phyloP scores from a whole-genome alignment of 1,140 invertebrate species.

The Philopotamus ludificatus region DNA sequence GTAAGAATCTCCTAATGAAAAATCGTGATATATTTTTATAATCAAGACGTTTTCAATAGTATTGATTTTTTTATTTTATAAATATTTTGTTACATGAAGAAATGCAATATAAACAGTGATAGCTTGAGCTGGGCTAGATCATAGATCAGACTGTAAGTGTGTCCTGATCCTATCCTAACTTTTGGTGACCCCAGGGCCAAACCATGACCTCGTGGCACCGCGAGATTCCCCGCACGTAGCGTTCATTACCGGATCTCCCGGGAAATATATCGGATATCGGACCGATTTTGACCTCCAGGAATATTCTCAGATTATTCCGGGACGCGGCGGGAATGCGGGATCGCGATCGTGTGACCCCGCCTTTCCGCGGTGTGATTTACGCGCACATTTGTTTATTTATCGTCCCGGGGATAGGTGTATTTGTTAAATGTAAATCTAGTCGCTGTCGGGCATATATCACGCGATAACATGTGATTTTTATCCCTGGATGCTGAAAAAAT shows the following conservation, averaged over 20 bases:
- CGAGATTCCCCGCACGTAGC: slow-evolving; percentile 18
- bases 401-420: background rate
- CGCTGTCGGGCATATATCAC: background rate
- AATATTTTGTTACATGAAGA: no score
- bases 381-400: background rate
- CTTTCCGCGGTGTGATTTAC: slow-evolving; percentile 20
- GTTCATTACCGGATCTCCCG: slow-evolving; percentile 16
- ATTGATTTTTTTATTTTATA: no score
- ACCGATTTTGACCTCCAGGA: slow-evolving; percentile 7
- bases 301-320: slow-evolving; percentile 16
- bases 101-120: no score
- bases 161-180: no score
- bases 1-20: no score
- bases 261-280: slow-evolving; percentile 16
- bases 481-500: no score
- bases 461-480: background rate
- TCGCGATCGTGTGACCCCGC: background rate
- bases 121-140: no score
- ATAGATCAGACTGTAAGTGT: no score
- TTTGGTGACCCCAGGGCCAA: no score
- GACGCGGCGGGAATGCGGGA: background rate
- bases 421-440: slow-evolving; percentile 3
- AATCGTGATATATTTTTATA: no score
- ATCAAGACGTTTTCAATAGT: no score
- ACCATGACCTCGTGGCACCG: slow-evolving; percentile 11